These are phyloP conservation scores for Styela plicata DNA, from an alignment of 23 tunicate species.

Conservation along the genomic window DNA sequence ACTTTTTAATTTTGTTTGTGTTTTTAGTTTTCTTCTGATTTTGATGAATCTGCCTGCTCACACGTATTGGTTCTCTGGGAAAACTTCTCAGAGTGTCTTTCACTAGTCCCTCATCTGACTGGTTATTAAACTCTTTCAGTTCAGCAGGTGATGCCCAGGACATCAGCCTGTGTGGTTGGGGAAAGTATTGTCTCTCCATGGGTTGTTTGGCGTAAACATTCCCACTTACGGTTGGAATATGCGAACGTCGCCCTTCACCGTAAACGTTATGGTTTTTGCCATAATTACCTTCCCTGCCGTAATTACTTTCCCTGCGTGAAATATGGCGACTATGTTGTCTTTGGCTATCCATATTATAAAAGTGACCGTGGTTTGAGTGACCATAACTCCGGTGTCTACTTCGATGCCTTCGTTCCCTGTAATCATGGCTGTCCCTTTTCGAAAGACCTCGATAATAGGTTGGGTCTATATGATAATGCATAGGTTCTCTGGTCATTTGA, in stretches of 20 bases:
- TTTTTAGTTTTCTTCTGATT: background rate
- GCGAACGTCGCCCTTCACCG: background rate
- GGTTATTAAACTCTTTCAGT: background rate
- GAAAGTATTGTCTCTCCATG: constrained; percentile 11
- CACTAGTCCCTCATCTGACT: background rate
- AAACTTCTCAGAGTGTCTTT: constrained; percentile 20
- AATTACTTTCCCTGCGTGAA: background rate
- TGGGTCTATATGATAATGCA: background rate
- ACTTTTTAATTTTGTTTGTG: background rate
- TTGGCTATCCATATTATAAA: background rate
- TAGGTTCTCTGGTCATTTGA: background rate
- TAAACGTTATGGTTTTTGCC: constrained; percentile 3
- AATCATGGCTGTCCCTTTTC: background rate
- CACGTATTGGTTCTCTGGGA: constrained; percentile 24
- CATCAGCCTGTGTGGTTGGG: constrained; percentile 34
- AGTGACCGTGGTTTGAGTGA: background rate
- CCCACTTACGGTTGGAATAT: background rate
- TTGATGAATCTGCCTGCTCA: constrained; percentile 20
- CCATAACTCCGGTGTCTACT: background rate
- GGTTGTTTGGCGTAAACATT: background rate
- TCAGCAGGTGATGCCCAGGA: constrained; percentile 12
- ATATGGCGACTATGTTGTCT: background rate
- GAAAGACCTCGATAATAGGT: background rate
- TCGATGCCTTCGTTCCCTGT: background rate
- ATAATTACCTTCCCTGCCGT: background rate